A percentile compares a stretch with the other conserved stretches of the same genome.
These are phyloP conservation scores for Neotoma lepida DNA, from an alignment of 2,113 vertebrate genomes.

Conservation along the genomic window DNA sequence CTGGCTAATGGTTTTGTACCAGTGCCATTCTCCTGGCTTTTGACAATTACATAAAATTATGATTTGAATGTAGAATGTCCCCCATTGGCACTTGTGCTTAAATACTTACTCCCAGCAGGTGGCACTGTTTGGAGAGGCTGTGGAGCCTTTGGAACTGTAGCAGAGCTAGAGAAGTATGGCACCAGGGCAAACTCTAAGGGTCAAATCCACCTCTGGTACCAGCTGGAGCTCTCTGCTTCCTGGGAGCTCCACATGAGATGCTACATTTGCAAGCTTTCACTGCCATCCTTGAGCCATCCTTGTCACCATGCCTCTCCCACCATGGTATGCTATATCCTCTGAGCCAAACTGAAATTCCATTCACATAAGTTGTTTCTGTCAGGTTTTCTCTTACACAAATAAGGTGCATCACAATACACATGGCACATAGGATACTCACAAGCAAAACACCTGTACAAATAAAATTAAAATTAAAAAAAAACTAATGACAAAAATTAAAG, in stretches of 20 bases:
- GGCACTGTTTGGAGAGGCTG: neutral
- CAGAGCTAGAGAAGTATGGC: neutral
- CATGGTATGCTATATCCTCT: neutral
- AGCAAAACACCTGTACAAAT: neutral
- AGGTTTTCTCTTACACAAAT: neutral
- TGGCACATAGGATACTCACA: neutral
- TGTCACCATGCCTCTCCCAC: neutral
- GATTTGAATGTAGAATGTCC: neutral
- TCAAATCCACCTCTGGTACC: neutral
- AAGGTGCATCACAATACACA: neutral
- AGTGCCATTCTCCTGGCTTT: neutral
- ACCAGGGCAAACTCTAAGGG: neutral
- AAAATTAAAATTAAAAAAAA: neutral
- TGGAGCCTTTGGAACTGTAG: neutral
- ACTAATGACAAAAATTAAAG: neutral
- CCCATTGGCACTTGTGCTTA: neutral
- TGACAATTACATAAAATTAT: neutral
- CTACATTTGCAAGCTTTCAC: neutral
- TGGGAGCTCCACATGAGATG: neutral
- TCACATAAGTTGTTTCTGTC: neutral
- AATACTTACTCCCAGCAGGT: too few relatives aligned
- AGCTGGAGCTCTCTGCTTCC: neutral
- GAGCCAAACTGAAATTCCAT: neutral
- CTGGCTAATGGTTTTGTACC: neutral
- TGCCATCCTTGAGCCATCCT: neutral